These are phyloP conservation scores for Cairina moschata DNA, from an alignment of 2,113 vertebrate genomes.

Conservation along the genomic window DNA sequence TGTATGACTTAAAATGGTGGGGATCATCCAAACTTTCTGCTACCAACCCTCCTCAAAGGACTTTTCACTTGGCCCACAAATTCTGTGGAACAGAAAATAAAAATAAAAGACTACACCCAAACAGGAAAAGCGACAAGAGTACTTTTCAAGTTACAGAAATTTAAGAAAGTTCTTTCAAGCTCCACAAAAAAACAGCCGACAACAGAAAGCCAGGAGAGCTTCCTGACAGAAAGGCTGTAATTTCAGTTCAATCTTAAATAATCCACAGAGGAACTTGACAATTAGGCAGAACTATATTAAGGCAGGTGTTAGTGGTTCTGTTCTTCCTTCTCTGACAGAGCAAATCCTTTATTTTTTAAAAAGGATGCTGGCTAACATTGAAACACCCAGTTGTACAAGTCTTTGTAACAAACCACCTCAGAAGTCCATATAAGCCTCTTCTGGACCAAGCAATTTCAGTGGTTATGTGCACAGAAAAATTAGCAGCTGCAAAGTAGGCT, in stretches of 20 bases:
- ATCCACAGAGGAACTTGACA: background rate
- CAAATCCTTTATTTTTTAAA: background rate
- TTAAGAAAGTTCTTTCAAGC: background rate
- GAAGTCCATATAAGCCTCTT: fast-evolving
- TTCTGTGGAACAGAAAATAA: background rate
- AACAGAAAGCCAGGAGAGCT: too few species aligned
- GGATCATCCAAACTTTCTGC: background rate
- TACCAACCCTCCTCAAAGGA: background rate
- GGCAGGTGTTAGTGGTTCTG: background rate
- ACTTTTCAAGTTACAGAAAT: background rate
- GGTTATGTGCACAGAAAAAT: too few species aligned
- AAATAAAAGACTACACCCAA: background rate
- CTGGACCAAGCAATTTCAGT: fast-evolving
- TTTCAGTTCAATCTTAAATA: background rate
- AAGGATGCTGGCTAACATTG: fast-evolving
- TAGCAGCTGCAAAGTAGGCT: fast-evolving
- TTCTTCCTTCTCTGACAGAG: background rate
- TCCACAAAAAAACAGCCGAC: background rate
- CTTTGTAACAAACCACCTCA: background rate
- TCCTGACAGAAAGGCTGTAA: background rate
- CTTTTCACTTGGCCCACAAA: background rate
- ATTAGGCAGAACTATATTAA: background rate
- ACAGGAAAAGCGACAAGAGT: background rate
- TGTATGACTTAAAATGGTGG: background rate
- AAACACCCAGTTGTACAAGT: background rate